Conservation (phyloP, 2,113 vertebrate species). For the Lates calcarifer region DNA sequence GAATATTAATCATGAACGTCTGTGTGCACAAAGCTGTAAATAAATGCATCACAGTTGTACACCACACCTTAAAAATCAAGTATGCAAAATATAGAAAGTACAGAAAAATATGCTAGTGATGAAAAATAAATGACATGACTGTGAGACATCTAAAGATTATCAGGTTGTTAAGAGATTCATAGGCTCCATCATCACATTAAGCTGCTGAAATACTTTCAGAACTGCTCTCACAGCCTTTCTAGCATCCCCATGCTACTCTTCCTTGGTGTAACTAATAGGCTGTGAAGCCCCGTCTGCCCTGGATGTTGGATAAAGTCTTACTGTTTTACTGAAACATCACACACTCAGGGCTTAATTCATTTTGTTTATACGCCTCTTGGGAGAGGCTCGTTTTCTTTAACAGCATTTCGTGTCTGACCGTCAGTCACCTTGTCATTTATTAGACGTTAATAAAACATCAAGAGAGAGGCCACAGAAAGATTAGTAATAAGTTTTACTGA, state of each 20-base stretch:
- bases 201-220: conserved; percentile 20
- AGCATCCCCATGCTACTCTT: conserved; percentile 4
- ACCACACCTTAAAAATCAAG: not conserved
- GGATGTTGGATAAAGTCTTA: conserved; percentile 13
- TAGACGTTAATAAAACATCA: conserved; percentile 59
- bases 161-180: conserved; percentile 21
- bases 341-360: conserved; percentile 40
- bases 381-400: conserved; percentile 39
- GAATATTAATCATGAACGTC: not conserved
- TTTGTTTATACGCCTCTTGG: conserved; percentile 32
- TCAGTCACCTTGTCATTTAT: conserved; percentile 62
- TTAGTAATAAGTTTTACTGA: conserved; percentile 17
- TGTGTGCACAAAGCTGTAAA: not conserved
- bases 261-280: conserved; percentile 41
- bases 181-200: conserved; percentile 27
- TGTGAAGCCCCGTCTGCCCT: conserved; percentile 17
- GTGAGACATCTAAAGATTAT: not conserved
- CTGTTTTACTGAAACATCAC: conserved; percentile 42
- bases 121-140: conserved; percentile 19
- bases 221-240: conserved; percentile 11
- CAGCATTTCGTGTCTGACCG: conserved; percentile 31
- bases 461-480: conserved; percentile 18
- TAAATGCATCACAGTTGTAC: not conserved
- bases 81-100: not conserved
- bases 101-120: conserved; percentile 3